Conservation (phyloP, 2,113 vertebrate species). For the Heptranchias perlo region DNA sequence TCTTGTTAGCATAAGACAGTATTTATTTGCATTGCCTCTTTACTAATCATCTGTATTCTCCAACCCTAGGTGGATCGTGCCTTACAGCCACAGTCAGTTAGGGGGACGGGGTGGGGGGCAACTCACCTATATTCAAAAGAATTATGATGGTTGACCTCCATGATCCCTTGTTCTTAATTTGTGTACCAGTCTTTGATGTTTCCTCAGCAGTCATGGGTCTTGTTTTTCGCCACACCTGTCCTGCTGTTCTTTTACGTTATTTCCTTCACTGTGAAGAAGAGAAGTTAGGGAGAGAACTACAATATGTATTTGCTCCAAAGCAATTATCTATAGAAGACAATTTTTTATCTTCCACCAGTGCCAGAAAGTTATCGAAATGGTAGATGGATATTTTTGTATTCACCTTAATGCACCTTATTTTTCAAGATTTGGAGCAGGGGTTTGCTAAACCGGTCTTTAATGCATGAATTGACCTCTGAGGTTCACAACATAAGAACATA, state of each 20-base stretch:
- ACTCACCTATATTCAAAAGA: background rate
- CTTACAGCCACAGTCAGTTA: background rate
- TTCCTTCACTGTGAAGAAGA: background rate
- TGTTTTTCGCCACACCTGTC: background rate
- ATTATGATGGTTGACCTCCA: background rate
- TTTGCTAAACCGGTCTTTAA: background rate
- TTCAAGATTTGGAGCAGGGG: background rate
- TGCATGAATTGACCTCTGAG: too few relatives aligned
- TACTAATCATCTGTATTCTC: constrained; percentile 6
- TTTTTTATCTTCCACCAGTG: background rate
- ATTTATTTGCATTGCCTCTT: background rate
- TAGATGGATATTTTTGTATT: background rate
- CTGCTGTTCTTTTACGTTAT: background rate
- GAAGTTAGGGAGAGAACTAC: background rate
- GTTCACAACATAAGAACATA: background rate
- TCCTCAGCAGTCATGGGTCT: background rate
- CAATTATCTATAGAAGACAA: background rate
- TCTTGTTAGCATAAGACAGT: background rate
- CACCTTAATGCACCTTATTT: background rate
- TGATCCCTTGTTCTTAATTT: background rate
- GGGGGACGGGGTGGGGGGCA: background rate
- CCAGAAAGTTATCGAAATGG: background rate
- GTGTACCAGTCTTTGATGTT: constrained; percentile 3
- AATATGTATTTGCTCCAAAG: background rate
- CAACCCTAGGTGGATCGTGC: background rate